These are phyloP conservation scores for Aythya baeri DNA, from an alignment of 2,113 vertebrate genomes.

Conservation along the genomic window DNA sequence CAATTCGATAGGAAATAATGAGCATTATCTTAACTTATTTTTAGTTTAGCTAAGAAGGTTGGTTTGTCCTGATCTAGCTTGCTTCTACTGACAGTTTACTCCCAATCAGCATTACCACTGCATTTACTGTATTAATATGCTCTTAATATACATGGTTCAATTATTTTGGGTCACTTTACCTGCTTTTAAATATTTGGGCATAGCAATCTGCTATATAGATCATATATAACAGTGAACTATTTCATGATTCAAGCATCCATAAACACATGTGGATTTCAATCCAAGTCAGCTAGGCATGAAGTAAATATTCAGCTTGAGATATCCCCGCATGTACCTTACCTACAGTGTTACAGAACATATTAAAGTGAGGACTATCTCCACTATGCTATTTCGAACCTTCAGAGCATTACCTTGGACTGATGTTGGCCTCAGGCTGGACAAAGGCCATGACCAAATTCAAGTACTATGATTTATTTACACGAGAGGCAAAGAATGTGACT, in stretches of 20 bases:
- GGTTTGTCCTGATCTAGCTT: background rate
- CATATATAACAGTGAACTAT: background rate
- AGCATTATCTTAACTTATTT: background rate
- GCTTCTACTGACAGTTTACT: background rate
- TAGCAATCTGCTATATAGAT: background rate
- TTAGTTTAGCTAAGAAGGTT: background rate
- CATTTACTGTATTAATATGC: background rate
- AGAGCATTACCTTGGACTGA: background rate
- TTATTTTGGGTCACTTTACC: background rate
- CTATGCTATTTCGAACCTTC: background rate
- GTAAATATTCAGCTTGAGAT: background rate
- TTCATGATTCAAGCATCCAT: background rate
- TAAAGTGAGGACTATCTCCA: background rate
- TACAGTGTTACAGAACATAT: background rate
- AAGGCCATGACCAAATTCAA: background rate
- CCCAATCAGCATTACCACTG: background rate
- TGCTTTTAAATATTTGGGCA: background rate
- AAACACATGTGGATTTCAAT: background rate
- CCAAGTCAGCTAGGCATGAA: background rate
- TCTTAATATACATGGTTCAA: background rate
- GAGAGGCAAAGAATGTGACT: background rate
- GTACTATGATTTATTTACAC: conserved; percentile 30
- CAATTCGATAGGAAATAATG: background rate
- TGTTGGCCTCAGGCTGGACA: background rate
- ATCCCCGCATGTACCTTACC: background rate